Conservation (phyloP, 2,113 vertebrate genomes). For the Pterocles burchelli region DNA sequence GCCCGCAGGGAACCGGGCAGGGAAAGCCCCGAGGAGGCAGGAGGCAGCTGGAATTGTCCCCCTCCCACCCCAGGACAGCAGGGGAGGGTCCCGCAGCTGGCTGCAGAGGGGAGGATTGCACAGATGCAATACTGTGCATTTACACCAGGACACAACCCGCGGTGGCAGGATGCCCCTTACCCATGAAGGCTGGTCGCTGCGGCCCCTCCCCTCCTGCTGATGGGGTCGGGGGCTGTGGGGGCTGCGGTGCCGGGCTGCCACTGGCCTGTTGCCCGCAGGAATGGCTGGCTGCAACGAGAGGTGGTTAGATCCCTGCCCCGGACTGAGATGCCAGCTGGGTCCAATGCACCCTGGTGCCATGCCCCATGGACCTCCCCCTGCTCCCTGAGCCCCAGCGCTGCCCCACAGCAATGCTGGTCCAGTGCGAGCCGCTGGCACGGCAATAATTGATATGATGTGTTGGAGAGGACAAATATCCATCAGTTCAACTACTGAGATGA, state of each 20-base stretch:
- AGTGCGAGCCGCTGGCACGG: fast-evolving
- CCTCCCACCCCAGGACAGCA: too few relatives aligned
- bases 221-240: background rate
- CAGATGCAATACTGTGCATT: fast-evolving
- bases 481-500: fast-evolving
- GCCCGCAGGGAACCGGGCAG: fast-evolving
- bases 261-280: background rate
- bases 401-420: background rate
- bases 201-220: fast-evolving
- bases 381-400: background rate
- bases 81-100: background rate
- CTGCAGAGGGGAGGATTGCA: fast-evolving
- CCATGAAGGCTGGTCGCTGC: background rate
- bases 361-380: fast-evolving
- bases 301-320: background rate
- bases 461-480: background rate
- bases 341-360: fast-evolving
- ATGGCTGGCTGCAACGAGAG: background rate
- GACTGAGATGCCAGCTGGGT: background rate
- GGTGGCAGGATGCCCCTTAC: background rate
- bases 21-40: background rate
- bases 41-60: background rate
- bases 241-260: background rate
- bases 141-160: background rate
- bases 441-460: fast-evolving